Conservation (phyloP, 2,888 invertebrate genomes). For the Cryptocephalus primarius region DNA sequence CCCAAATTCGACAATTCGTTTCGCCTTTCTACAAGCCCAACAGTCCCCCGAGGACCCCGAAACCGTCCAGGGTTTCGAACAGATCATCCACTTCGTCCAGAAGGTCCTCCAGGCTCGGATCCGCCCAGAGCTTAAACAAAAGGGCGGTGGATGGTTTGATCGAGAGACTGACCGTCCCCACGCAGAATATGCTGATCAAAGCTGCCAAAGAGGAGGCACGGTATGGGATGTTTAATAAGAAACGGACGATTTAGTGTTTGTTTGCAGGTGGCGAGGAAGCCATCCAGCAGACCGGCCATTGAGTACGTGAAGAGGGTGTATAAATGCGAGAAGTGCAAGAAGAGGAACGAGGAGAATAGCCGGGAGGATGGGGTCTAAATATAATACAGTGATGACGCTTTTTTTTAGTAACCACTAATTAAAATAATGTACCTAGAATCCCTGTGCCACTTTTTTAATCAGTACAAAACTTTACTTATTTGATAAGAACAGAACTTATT, state of each 20-base stretch:
- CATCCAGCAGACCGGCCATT: conserved; percentile 3
- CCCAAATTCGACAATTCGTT: conserved; percentile 19
- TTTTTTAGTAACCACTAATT: no score
- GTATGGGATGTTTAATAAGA: no score
- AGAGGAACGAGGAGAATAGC: conserved; percentile 2
- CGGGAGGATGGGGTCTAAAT: not conserved
- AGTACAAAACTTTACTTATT: no score
- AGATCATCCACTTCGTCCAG: not conserved
- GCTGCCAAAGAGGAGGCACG: no score
- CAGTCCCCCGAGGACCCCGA: conserved; percentile 2
- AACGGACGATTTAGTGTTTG: no score
- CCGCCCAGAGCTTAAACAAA: not conserved
- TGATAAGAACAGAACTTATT: no score
- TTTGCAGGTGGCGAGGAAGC: not conserved
- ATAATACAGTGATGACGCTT: no score
- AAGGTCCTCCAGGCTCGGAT: not conserved
- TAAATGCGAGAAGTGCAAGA: conserved; percentile 6
- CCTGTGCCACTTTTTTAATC: no score
- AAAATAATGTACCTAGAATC: no score
- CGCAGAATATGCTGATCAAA: no score
- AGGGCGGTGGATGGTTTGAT: not conserved
- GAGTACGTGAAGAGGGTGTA: conserved; percentile 8
- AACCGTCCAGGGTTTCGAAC: not conserved
- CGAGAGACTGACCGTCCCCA: no score
- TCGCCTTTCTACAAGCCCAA: conserved; percentile 18